Base-by-base conservation (phyloP, 2,888 invertebrate species). In the Selenia dentaria region DNA sequence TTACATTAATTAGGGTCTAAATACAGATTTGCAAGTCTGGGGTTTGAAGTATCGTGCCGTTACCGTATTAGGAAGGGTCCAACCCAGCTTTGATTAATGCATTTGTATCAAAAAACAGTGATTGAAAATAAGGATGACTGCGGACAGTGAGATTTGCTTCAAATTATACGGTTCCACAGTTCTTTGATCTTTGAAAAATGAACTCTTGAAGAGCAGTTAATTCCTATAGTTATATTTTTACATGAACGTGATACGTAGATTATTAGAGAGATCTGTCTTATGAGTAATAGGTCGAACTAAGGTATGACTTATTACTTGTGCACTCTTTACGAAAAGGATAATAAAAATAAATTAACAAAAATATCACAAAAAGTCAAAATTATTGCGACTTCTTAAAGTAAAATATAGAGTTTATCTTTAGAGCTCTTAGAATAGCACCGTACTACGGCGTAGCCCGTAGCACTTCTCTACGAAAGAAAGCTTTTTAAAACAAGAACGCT, bases 1-100 rank as follows among this genome's bases (percentile, higher is more conserved):
- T 70, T 67, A 63, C 48, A 62, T 62, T 71, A 70, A 74, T 76
- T 69, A 68, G 47, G 63, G 65, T 56, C 63, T 60, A 70, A 75
- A 66, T 58, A 60, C 53, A 42, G 52, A 47, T 58, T 59, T 41
- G 37, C 47, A 57, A 59, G 53, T 43, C 39, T 44, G 39, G 51
- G 41, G 48, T 37, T 45, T 47, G 32, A 46, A 48, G 41, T 44
- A 44, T 25, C 33, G 43, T 35, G 39, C 53, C 47, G 51, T 36
- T 40, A 46, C 60, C 51, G 50, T 56, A 58, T 62, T 55, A 59
- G 67, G 62, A 18, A 56, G 57, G 69, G 62, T 53, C 45, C 39
- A 36, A 29, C 38, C 26, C 36, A 45, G 6, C 5, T 37, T 36
- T 61, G 54, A 70, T 63, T 61, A 58, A 65, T 60, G 53, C 13